Conservation (phyloP, 1,140 invertebrate genomes). For the Rhynchophorus ferrugineus region DNA sequence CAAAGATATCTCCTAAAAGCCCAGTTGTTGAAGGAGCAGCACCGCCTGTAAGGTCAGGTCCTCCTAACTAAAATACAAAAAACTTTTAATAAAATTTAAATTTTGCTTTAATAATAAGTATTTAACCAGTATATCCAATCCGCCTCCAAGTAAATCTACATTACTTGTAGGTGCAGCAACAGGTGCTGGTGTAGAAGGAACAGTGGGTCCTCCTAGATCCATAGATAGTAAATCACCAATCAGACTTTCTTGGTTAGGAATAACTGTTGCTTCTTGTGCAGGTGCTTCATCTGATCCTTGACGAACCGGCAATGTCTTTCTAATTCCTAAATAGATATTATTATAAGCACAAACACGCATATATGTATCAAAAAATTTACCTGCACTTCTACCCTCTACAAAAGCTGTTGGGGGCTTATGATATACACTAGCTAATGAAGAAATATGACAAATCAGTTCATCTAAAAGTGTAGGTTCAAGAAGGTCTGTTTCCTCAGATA, state of each 20-base stretch:
- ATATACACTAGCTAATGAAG: constrained; percentile 96
- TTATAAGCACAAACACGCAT: not conserved
- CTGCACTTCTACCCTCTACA: constrained; percentile 69
- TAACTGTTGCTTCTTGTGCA: constrained; percentile 57
- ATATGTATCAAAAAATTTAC: constrained; percentile 17
- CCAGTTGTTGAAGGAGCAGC: constrained; percentile 50
- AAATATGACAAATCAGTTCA: constrained; percentile 98
- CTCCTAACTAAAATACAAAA: constrained; percentile 45
- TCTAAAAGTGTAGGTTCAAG: constrained; percentile 96
- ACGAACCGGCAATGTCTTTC: constrained; percentile 46
- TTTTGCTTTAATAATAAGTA: not conserved
- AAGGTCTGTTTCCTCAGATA: constrained; percentile 98
- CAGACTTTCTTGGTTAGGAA: constrained; percentile 81
- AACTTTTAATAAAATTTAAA: too few species aligned
- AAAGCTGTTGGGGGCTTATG: constrained; percentile 99
- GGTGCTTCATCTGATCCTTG: constrained; percentile 44
- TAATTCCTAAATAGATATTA: constrained; percentile 28
- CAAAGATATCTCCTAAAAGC: constrained; percentile 87
- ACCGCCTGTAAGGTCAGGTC: constrained; percentile 40
- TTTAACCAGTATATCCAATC: constrained; percentile 65
- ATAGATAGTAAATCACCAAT: constrained; percentile 96
- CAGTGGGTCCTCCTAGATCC: constrained; percentile 69
- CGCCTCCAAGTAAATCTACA: constrained; percentile 71
- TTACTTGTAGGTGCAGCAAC: constrained; percentile 44
- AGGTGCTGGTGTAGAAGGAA: constrained; percentile 46